Percentiles rank a stretch among this genome's conserved stretches.
Evolutionary conservation across 2,888 invertebrate genomes (phyloP).

Genomic region (Mimachlamys varia): DNA sequence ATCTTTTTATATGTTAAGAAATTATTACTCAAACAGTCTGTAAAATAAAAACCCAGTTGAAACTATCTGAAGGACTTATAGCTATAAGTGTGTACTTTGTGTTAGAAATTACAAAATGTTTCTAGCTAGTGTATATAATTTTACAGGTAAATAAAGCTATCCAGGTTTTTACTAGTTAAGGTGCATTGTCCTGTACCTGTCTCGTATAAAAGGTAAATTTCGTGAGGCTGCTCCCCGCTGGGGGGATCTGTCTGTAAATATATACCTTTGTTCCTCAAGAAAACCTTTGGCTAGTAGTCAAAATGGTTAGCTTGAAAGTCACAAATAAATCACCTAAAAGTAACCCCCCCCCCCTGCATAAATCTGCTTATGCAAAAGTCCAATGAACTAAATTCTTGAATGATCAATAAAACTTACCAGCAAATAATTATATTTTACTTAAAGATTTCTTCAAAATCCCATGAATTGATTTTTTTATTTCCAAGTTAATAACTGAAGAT

Average conservation of each 20-base stretch:
- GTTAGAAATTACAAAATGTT: not conserved
- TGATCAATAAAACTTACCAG: too few species aligned
- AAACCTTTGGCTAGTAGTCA: not conserved
- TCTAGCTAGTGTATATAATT: not conserved
- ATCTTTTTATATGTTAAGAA: not conserved
- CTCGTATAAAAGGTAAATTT: not conserved
- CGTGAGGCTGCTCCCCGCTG: not conserved
- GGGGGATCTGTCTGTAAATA: not conserved
- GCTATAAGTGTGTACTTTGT: not conserved
- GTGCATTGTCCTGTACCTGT: not conserved
- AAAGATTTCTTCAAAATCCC: too few species aligned
- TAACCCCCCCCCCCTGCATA: not conserved
- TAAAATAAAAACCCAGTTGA: not conserved
- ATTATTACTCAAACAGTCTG: too few species aligned
- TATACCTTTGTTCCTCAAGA: not conserved
- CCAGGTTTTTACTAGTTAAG: not conserved
- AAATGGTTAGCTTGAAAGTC: not conserved
- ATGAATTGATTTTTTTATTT: too few species aligned
- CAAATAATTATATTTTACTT: too few species aligned
- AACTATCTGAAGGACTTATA: not conserved
- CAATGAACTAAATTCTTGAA: too few species aligned
- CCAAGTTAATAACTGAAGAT: too few species aligned
- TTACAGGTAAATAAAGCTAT: slow-evolving; percentile 5
- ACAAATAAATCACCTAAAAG: not conserved
- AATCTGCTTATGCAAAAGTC: not conserved